Percentiles rank a stretch among this genome's conserved stretches.
phyloP scores from a whole-genome alignment of 2,113 vertebrate species.

The Piaya cayana region DNA sequence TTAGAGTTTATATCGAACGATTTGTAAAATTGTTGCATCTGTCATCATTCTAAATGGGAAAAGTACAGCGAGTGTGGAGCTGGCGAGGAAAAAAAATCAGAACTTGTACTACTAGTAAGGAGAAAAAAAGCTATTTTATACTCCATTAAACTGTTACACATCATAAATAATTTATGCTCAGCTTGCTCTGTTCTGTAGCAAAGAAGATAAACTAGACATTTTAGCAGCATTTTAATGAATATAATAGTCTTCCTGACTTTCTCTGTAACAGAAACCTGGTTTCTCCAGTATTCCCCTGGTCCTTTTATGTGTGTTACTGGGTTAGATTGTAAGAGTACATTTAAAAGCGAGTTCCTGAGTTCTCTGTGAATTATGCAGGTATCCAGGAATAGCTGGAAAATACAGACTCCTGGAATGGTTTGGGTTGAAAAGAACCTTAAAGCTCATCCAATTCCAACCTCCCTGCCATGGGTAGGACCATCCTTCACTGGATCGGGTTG shows the following conservation, averaged over 20 bases:
- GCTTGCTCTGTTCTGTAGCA: slow-evolving; percentile 57
- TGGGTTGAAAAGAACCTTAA: no score
- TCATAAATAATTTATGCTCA: slow-evolving; percentile 78
- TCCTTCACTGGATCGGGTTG: no score
- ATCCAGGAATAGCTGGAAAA: background rate
- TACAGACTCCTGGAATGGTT: no score
- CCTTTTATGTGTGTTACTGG: background rate
- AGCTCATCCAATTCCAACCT: no score
- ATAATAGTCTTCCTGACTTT: background rate
- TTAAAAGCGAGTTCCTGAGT: background rate
- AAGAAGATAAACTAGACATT: slow-evolving; percentile 71
- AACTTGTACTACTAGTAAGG: slow-evolving; percentile 60
- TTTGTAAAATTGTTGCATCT: slow-evolving; percentile 72
- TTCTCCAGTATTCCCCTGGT: background rate
- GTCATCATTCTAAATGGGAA: slow-evolving; percentile 64
- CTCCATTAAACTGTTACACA: slow-evolving; percentile 76
- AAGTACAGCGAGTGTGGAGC: slow-evolving; percentile 37
- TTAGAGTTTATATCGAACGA: slow-evolving; percentile 54
- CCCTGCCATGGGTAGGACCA: no score
- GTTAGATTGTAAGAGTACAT: background rate
- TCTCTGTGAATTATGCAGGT: background rate
- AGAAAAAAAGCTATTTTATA: slow-evolving; percentile 77
- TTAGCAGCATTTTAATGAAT: slow-evolving; percentile 56
- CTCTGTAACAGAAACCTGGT: background rate
- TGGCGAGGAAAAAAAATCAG: slow-evolving; percentile 50